A percentile compares a stretch with the other conserved stretches of the same genome.
phyloP scores from a whole-genome alignment of 1,140 invertebrate species.

The Drosophila pachea region DNA sequence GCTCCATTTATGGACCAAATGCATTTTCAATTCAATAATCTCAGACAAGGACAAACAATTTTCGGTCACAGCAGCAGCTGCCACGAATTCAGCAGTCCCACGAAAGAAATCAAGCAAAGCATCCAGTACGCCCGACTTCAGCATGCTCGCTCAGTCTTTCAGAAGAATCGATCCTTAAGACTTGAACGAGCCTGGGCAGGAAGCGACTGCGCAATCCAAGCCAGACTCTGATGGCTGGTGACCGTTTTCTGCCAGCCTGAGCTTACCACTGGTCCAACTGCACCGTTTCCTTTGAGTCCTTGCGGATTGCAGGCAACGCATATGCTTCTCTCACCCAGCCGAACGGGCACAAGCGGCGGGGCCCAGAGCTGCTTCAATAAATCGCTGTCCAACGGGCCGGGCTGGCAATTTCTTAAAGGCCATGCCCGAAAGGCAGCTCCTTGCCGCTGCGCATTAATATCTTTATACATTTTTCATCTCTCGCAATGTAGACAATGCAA shows the following conservation, averaged over 20 bases:
- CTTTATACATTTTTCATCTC: conserved; percentile 55
- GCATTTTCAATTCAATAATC: conserved; percentile 51
- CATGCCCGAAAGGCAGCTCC: conserved; percentile 38
- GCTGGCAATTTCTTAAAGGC: conserved; percentile 45
- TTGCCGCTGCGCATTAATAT: conserved; percentile 44
- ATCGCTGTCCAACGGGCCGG: conserved; percentile 35
- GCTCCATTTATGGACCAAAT: conserved; percentile 41
- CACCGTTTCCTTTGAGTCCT: too few relatives aligned
- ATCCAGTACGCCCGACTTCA: too few relatives aligned
- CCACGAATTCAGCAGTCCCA: neutral
- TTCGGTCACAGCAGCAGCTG: conserved; percentile 24
- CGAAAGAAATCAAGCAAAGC: too few relatives aligned
- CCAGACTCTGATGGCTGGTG: too few relatives aligned
- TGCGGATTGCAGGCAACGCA: too few relatives aligned
- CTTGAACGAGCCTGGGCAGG: too few relatives aligned
- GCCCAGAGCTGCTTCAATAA: conserved; percentile 43
- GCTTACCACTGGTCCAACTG: too few relatives aligned
- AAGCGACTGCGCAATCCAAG: neutral
- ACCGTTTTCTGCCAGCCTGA: too few relatives aligned
- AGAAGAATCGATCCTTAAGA: too few relatives aligned
- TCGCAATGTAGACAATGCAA: conserved; percentile 48
- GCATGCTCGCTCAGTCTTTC: too few relatives aligned
- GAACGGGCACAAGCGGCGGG: neutral
- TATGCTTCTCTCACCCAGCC: too few relatives aligned
- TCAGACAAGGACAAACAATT: conserved; percentile 32